These are phyloP conservation scores for Volucella inflata DNA, from an alignment of 2,888 invertebrate genomes.

Conservation along the genomic window DNA sequence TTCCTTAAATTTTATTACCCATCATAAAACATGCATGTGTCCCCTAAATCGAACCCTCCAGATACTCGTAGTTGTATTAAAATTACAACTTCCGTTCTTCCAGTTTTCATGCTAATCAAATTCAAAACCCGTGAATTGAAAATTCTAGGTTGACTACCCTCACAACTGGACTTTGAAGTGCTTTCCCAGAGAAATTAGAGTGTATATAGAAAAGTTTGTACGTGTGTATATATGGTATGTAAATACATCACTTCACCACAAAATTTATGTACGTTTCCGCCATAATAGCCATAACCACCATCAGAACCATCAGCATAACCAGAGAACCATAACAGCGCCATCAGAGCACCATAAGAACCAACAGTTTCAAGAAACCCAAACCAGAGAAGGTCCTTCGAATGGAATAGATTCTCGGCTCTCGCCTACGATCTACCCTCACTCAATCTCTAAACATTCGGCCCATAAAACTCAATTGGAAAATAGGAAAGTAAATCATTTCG, in stretches of 20 bases:
- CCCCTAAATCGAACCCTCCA: constrained; percentile 11
- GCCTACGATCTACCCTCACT: too few relatives aligned
- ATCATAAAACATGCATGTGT: constrained; percentile 39
- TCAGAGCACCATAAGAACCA: not conserved
- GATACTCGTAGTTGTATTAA: not conserved
- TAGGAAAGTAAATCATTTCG: constrained; percentile 59
- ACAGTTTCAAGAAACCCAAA: not conserved
- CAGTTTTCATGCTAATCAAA: constrained; percentile 52
- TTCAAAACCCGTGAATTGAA: constrained; percentile 27
- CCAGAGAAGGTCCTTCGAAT: constrained; percentile 1
- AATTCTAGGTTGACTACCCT: constrained; percentile 1
- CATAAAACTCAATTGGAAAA: constrained; percentile 60
- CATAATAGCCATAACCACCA: not conserved
- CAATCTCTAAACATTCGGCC: not conserved
- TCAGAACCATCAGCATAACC: not conserved
- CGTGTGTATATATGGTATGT: too few relatives aligned
- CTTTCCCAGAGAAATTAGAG: constrained; percentile 6
- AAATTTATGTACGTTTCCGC: constrained; percentile 10
- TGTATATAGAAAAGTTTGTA: not conserved
- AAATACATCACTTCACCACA: constrained; percentile 19
- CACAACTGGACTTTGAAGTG: constrained; percentile 4
- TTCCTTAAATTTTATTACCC: constrained; percentile 9
- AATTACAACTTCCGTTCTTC: constrained; percentile 31
- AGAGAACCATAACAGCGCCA: not conserved
- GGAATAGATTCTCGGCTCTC: constrained; percentile 20